phyloP scores from a whole-genome alignment of 2,797 vertebrate genomes.

The Miichthys miiuy region DNA sequence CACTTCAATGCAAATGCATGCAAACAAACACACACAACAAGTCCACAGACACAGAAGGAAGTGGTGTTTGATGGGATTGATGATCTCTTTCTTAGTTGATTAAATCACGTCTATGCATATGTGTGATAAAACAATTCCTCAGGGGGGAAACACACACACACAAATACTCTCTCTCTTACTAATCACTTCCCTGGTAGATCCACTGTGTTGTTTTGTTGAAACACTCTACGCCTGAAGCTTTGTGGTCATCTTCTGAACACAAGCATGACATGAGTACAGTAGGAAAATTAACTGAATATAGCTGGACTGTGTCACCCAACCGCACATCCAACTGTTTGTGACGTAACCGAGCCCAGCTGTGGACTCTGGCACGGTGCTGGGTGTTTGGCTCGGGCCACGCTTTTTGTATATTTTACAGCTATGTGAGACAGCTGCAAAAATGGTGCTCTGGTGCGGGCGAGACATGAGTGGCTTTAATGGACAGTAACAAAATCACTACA shows the following conservation, averaged over 20 bases:
- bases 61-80: conserved; percentile 25
- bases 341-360: conserved; percentile 63
- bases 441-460: conserved; percentile 13
- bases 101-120: conserved; percentile 43
- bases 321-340: conserved; percentile 42
- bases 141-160: conserved; percentile 17
- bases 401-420: conserved; percentile 48
- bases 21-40: conserved; percentile 33
- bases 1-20: conserved; percentile 46
- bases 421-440: conserved; percentile 56
- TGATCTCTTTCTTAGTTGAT: conserved; percentile 45
- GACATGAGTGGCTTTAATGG: conserved; percentile 28
- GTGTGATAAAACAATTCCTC: conserved; percentile 41
- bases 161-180: not conserved
- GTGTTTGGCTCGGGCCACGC: conserved; percentile 35
- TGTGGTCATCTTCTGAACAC: conserved; percentile 22
- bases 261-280: conserved; percentile 42
- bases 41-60: conserved; percentile 23
- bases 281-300: conserved; percentile 34
- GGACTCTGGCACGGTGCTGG: conserved; percentile 44
- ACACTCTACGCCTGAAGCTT: conserved; percentile 14
- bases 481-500: conserved; percentile 18
- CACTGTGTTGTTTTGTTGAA: not conserved
- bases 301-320: conserved; percentile 36
- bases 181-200: conserved; percentile 8